A percentile compares a stretch with the other conserved stretches of the same genome.
Evolutionary conservation across 30 jellyfish, hydroid and myxozoan species (phyloP).

Genomic region (Morbakka virulenta): DNA sequence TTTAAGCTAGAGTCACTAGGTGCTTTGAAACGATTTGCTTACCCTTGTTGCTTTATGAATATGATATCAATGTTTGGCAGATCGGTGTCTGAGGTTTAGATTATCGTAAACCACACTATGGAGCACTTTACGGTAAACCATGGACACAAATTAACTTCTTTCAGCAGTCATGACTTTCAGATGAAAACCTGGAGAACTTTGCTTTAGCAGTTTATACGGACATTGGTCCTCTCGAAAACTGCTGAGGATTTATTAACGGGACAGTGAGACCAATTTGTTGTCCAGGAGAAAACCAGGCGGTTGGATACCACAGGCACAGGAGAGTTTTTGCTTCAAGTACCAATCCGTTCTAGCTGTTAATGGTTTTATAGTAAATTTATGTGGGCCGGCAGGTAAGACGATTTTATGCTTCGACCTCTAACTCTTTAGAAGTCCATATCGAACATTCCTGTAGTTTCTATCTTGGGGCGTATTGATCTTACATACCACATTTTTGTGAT

Average conservation of each 20-base stretch:
- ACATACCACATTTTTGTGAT: too few species aligned
- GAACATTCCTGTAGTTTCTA: too few species aligned
- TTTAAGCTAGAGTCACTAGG: slow-evolving; percentile 39
- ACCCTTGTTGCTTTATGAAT: slow-evolving; percentile 59
- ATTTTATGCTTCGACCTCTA: not conserved
- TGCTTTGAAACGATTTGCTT: slow-evolving; percentile 60
- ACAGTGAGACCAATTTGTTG: slow-evolving; percentile 80
- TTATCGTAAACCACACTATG: slow-evolving; percentile 40
- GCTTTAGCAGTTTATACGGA: too few species aligned
- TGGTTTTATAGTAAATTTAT: slow-evolving; percentile 59
- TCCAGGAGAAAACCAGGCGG: slow-evolving; percentile 61
- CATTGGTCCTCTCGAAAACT: slow-evolving; percentile 35
- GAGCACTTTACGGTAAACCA: slow-evolving; percentile 7
- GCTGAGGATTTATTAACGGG: slow-evolving; percentile 82
- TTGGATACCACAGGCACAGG: slow-evolving; percentile 72
- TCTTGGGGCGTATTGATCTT: too few species aligned
- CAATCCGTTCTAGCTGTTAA: slow-evolving; percentile 72
- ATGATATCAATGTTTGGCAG: slow-evolving; percentile 52
- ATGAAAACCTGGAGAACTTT: slow-evolving; percentile 29
- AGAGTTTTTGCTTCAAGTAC: slow-evolving; percentile 65
- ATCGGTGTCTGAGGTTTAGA: slow-evolving; percentile 34
- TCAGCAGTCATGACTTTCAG: slow-evolving; percentile 50
- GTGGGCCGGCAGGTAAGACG: slow-evolving; percentile 56
- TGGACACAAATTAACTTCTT: slow-evolving; percentile 24
- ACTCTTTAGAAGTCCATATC: too few species aligned